Percentiles rank a stretch among this genome's conserved stretches.
phyloP scores from a whole-genome alignment of 1,140 invertebrate species.

The Hypothenemus hampei region DNA sequence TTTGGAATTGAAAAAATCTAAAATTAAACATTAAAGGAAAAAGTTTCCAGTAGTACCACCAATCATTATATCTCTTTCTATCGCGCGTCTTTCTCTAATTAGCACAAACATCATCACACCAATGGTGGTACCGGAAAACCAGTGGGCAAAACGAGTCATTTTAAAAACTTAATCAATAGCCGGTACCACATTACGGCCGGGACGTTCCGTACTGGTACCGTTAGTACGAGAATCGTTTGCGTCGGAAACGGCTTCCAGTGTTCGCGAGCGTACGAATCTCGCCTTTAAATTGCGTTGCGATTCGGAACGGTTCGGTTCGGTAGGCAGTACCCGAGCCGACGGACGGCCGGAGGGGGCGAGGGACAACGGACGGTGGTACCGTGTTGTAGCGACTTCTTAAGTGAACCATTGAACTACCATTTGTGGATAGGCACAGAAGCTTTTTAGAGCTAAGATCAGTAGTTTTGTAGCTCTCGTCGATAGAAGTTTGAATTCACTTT shows the following conservation, averaged over 20 bases:
- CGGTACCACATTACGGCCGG: slow-evolving; percentile 14
- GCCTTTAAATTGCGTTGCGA: slow-evolving; percentile 1
- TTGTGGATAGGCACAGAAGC: slow-evolving; percentile 28
- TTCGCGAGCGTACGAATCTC: slow-evolving; percentile 8
- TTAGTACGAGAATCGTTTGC: slow-evolving; percentile 13
- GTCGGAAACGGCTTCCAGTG: slow-evolving; percentile 17
- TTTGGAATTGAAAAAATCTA: neutral
- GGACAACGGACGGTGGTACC: slow-evolving; percentile 14
- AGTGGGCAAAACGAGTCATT: slow-evolving; percentile 29
- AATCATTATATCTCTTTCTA: slow-evolving; percentile 6
- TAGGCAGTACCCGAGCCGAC: slow-evolving; percentile 24
- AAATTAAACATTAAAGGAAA: neutral
- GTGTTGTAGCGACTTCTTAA: slow-evolving; percentile 26
- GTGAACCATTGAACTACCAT: slow-evolving; percentile 29
- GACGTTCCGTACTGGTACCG: neutral
- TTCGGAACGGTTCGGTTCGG: slow-evolving; percentile 9
- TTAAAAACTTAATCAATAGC: slow-evolving; percentile 29
- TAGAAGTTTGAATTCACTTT: neutral
- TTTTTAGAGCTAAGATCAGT: slow-evolving; percentile 23
- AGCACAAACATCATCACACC: slow-evolving; percentile 26
- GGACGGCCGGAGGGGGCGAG: slow-evolving; percentile 5
- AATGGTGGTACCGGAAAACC: slow-evolving; percentile 23
- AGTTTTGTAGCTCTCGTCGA: slow-evolving; percentile 19
- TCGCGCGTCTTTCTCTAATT: slow-evolving; percentile 19
- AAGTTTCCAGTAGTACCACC: slow-evolving; percentile 13